Evolutionary conservation across 1,140 invertebrate genomes (phyloP).

Genomic region (Eupeodes corollae): DNA sequence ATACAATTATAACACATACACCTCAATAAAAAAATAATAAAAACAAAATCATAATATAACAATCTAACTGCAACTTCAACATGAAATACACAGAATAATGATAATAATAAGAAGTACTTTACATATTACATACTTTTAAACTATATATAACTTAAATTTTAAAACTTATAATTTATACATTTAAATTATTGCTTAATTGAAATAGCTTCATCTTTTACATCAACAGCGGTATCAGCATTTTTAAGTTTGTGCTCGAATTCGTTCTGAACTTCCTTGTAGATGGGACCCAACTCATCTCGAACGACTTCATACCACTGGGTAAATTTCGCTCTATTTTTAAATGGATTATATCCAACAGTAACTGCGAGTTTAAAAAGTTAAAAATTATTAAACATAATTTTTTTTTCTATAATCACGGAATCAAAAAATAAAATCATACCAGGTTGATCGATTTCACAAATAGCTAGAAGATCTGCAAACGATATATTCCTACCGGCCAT

Average conservation of each 20-base stretch:
- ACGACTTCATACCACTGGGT: conserved; percentile 53
- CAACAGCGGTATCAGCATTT: conserved; percentile 15
- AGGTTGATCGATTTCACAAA: conserved; percentile 75
- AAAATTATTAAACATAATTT: not conserved
- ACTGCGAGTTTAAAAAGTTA: conserved; percentile 28
- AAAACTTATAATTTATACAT: too few relatives aligned
- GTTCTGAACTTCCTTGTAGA: conserved; percentile 21
- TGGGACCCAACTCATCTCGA: conserved; percentile 41
- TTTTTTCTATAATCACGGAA: too few relatives aligned
- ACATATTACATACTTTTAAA: too few relatives aligned
- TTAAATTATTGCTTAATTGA: conserved; percentile 8
- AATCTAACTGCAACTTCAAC: too few relatives aligned
- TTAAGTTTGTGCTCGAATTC: conserved; percentile 27
- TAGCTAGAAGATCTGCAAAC: conserved; percentile 67
- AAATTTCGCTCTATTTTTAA: conserved; percentile 44
- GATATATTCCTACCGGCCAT: conserved; percentile 56
- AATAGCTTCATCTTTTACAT: conserved; percentile 11
- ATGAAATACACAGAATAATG: too few relatives aligned
- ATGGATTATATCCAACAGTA: conserved; percentile 49
- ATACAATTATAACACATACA: too few relatives aligned
- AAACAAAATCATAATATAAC: too few relatives aligned
- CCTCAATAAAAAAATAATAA: too few relatives aligned
- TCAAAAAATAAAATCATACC: conserved; percentile 38
- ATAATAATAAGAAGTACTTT: too few relatives aligned
- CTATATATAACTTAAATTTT: too few relatives aligned